A percentile compares a stretch with the other conserved stretches of the same genome.
Evolutionary conservation across 2,113 vertebrate genomes (phyloP).

Genomic region (Anarrhichthys ocellatus): DNA sequence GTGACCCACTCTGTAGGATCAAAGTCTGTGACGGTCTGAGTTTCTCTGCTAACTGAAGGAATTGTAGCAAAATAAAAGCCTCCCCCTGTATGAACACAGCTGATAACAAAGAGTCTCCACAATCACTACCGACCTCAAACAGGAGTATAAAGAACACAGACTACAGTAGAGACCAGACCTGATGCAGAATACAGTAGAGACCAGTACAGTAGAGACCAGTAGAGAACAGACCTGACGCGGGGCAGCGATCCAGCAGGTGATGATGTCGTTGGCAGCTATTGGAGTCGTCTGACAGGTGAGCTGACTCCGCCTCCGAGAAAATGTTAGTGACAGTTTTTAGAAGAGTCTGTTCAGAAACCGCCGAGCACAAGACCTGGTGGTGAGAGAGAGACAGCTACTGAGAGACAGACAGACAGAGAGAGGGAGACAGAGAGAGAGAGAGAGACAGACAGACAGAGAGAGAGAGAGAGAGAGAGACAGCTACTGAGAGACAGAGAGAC

Average conservation of each 20-base stretch:
- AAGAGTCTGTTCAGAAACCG: conserved; percentile 90
- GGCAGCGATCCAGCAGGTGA: conserved; percentile 21
- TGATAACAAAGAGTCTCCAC: background rate
- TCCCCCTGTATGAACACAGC: background rate
- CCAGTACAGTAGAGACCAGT: background rate
- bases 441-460: background rate
- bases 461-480: background rate
- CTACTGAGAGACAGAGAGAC: too few species aligned
- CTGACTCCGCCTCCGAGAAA: conserved; percentile 86
- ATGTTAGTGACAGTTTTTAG: conserved; percentile 93
- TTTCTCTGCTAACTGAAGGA: conserved; percentile 3
- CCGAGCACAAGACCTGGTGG: conserved; percentile 88
- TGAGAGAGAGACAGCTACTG: background rate
- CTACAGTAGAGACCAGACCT: background rate
- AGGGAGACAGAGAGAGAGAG: background rate
- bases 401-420: background rate
- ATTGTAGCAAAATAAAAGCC: background rate
- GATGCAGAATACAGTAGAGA: background rate
- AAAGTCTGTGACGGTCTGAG: background rate
- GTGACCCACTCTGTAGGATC: background rate
- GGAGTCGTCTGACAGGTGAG: conserved; percentile 61
- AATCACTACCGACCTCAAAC: background rate
- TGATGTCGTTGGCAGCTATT: conserved; percentile 47
- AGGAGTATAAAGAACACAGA: too few species aligned
- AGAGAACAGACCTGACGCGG: conserved; percentile 38